These are phyloP conservation scores for Centrocercus urophasianus DNA, from an alignment of 2,113 vertebrate species.

Conservation along the genomic window DNA sequence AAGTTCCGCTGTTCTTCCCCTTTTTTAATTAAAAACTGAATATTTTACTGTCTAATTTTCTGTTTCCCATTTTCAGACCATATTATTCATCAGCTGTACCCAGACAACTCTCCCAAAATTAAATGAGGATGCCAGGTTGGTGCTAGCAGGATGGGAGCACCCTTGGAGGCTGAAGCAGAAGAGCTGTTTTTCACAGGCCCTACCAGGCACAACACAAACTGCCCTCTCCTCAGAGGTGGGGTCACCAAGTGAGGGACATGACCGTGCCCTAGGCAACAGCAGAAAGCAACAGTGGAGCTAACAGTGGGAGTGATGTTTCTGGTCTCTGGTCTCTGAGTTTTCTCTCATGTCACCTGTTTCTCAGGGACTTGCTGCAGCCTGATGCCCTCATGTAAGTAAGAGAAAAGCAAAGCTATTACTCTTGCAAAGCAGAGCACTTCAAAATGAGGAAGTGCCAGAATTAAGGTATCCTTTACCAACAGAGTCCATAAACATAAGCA, in stretches of 20 bases:
- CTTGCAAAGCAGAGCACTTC: background rate
- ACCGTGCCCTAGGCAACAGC: background rate
- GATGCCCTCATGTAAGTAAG: background rate
- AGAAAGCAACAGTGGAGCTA: background rate
- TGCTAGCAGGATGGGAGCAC: accelerated
- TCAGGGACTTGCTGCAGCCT: background rate
- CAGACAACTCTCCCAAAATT: background rate
- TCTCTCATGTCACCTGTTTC: accelerated
- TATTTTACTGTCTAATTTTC: background rate
- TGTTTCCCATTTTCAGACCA: background rate
- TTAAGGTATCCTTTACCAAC: background rate
- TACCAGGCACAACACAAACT: background rate
- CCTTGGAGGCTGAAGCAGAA: background rate
- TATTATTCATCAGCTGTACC: background rate
- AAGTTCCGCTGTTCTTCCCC: background rate
- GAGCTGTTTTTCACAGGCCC: background rate
- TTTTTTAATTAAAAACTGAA: background rate
- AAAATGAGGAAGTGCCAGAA: background rate
- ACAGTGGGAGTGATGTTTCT: background rate
- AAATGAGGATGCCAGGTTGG: accelerated
- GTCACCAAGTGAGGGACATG: background rate
- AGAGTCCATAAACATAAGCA: background rate
- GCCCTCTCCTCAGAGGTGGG: background rate
- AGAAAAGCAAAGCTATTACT: background rate
- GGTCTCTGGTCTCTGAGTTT: accelerated